phyloP scores from a whole-genome alignment of 2,113 vertebrate species.

The Tetrao urogallus region DNA sequence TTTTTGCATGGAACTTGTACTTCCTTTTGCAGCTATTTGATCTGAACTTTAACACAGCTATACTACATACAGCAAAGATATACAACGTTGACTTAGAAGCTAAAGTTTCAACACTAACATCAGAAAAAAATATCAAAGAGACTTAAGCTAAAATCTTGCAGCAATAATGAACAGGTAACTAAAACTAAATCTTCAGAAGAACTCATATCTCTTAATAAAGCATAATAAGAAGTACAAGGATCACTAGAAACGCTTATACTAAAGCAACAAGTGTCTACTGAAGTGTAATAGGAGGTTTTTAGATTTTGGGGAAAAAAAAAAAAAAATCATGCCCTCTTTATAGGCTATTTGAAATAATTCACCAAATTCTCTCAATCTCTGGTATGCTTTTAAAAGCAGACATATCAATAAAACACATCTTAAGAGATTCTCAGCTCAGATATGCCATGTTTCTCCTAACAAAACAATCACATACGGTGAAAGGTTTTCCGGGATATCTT shows the following conservation, averaged over 20 bases:
- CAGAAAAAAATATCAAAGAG: neutral
- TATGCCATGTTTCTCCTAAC: neutral
- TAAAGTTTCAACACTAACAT: neutral
- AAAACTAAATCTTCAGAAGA: neutral
- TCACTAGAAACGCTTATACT: neutral
- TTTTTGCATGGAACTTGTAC: neutral
- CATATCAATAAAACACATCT: neutral
- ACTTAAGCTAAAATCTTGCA: neutral
- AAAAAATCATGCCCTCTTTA: neutral
- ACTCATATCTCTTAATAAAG: neutral
- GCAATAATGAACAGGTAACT: neutral
- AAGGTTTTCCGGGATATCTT: neutral
- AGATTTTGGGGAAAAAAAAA: neutral
- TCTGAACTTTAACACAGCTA: neutral
- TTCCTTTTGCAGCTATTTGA: neutral
- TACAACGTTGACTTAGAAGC: neutral
- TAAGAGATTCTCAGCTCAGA: neutral
- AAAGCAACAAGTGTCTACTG: neutral
- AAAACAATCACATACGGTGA: neutral
- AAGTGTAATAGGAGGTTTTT: neutral
- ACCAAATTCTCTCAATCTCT: neutral
- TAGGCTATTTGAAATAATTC: neutral
- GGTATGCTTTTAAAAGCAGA: neutral
- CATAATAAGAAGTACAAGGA: neutral
- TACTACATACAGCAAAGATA: neutral